These are phyloP conservation scores for Cephus nigrinus DNA, from an alignment of 2,888 invertebrate genomes.

Conservation along the genomic window DNA sequence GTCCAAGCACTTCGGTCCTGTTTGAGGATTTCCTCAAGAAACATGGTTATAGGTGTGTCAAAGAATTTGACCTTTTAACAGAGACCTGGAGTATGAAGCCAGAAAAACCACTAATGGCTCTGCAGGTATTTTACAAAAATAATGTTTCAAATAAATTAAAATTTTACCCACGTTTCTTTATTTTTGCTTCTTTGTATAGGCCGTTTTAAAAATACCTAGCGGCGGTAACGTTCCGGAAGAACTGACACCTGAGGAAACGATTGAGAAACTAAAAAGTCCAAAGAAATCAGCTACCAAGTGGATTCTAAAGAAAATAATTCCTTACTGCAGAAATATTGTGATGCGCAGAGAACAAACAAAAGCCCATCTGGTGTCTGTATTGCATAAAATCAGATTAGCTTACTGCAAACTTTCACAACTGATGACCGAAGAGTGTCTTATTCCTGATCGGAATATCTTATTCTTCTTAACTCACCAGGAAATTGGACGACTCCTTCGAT, in stretches of 20 bases:
- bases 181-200: background rate
- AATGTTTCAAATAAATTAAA: background rate
- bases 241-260: conserved; percentile 66
- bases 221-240: background rate
- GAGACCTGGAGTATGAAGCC: conserved; percentile 77
- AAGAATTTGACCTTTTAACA: conserved; percentile 77
- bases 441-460: conserved; percentile 75
- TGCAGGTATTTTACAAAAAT: conserved; percentile 66
- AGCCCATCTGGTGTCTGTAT: conserved; percentile 68
- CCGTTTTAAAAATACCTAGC: background rate
- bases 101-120: conserved; percentile 71
- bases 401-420: conserved; percentile 70
- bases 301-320: conserved; percentile 72
- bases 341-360: conserved; percentile 77
- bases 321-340: conserved; percentile 73
- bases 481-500: conserved; percentile 70
- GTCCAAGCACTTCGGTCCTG: conserved; percentile 65
- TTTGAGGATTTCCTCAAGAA: conserved; percentile 73
- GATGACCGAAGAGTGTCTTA: conserved; percentile 72
- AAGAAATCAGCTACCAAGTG: conserved; percentile 68
- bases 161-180: background rate
- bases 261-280: conserved; percentile 68
- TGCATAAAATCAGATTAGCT: conserved; percentile 73
- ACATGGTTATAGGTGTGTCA: conserved; percentile 78
- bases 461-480: conserved; percentile 78